Base-by-base conservation (phyloP, 2,888 invertebrate species). In the Phortica okadai region DNA sequence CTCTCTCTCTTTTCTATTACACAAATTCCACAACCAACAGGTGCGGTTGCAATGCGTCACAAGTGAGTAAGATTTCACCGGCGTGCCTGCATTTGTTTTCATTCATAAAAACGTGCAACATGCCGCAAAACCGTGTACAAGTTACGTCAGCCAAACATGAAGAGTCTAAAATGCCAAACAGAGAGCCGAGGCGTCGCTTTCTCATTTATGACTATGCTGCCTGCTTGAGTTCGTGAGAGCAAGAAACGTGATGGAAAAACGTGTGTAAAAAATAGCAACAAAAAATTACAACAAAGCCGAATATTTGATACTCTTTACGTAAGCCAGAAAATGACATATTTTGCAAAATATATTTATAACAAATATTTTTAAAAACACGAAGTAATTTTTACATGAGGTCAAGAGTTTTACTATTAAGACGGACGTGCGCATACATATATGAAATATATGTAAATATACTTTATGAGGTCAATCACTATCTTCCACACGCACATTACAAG, bases 21-120 rank as follows among this genome's bases (percentile, higher is more conserved):
- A 45, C 45, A 45, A 45, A 45, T 45, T 45, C 45, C 45, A 45
- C 45, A 8, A 45, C 6, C 6, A 45, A 45, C 6, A 45, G 10
- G 7, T 6, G 6, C 45, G 7, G 45, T 45, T 59, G 16, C 8
- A 5, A 59, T 21, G 59, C n/a, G 6, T 10, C 6, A 45, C 45
- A 45, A 10, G 45, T 45, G 45, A 10, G 10, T 45, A 8, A 10
- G 6, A 8, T 45, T 45, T 10, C 6, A 6, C 10, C 45, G 10
- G 58, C 58, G 14, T 74, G 79, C 82, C 80, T 86, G 81, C 33
- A 62, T 74, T 54, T 54, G 54, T n/a, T 59, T 64, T 83, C 85
- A 85, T 85, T 85, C 85, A 85, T 86, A 86, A 85, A 85, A 86
- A 73, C 72, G 78, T 77, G 82, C 80, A 82, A 78, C 85, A 83